Evolutionary conservation across 2,888 invertebrate species (phyloP).

Genomic region (Cataglyphis livida): DNA sequence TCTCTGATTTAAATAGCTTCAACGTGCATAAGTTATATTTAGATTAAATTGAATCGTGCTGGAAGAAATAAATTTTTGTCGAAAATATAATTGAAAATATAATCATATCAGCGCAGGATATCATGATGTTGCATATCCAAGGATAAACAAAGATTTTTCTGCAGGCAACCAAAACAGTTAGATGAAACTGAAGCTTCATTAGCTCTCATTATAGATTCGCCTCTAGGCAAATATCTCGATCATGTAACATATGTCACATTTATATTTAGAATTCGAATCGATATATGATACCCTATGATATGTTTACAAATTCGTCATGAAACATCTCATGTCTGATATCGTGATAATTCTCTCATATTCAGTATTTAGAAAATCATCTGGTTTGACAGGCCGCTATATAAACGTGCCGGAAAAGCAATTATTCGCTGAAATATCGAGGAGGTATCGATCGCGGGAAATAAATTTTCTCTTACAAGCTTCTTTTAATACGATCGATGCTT

Average conservation of each 20-base stretch:
- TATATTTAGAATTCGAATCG: conserved; percentile 7
- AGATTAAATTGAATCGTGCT: background rate
- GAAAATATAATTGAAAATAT: background rate
- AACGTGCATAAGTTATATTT: background rate
- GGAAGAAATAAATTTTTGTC: background rate
- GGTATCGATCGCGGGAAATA: conserved; percentile 38
- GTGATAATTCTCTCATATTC: conserved; percentile 30
- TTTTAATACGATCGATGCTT: conserved; percentile 64
- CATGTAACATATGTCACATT: background rate
- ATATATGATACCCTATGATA: background rate
- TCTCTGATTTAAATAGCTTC: background rate
- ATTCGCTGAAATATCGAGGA: conserved; percentile 64
- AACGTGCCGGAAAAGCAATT: conserved; percentile 69
- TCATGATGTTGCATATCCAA: background rate
- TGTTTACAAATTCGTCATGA: conserved; percentile 51
- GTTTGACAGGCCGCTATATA: conserved; percentile 32
- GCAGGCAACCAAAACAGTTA: background rate
- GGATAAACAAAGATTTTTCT: background rate
- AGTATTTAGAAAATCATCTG: conserved; percentile 57
- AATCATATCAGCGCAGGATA: background rate
- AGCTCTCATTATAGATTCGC: background rate
- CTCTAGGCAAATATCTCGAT: background rate
- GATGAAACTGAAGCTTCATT: background rate
- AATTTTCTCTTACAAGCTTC: conserved; percentile 47
- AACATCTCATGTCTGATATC: conserved; percentile 32